Percentiles rank a stretch among this genome's conserved stretches.
These are phyloP conservation scores for Rotaria magnacalcarata DNA, from an alignment of 2,888 invertebrate genomes.

Conservation along the genomic window DNA sequence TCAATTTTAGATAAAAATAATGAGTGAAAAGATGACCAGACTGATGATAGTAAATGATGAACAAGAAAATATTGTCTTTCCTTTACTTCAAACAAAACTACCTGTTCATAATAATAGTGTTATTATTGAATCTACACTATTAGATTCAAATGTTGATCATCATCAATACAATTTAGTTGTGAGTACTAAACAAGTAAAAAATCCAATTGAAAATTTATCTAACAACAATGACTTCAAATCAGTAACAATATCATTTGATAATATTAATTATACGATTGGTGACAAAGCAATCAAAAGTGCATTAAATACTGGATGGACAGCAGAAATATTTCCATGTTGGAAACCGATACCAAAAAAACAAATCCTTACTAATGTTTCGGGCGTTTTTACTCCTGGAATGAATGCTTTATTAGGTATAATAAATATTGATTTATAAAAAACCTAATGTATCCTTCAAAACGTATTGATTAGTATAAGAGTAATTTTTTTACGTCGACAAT, in stretches of 20 bases:
- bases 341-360: background rate
- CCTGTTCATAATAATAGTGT: background rate
- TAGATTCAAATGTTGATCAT: too few relatives aligned
- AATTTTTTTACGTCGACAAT: too few relatives aligned
- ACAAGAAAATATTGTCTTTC: background rate
- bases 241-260: background rate
- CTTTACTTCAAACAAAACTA: background rate
- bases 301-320: background rate
- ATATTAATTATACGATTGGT: conserved; percentile 12
- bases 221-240: background rate
- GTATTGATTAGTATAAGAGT: too few relatives aligned
- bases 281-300: background rate
- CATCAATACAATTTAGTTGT: too few relatives aligned
- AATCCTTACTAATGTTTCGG: conserved; percentile 50
- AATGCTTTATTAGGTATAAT: conserved; percentile 55
- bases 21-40: background rate
- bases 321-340: too few relatives aligned
- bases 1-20: background rate
- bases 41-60: background rate
- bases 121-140: too few relatives aligned
- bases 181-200: background rate
- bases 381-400: conserved; percentile 56
- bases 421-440: background rate
- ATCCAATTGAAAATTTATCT: background rate
- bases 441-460: too few relatives aligned